Evolutionary conservation across 2,888 invertebrate species (phyloP).

Genomic region (Sminthurinus aureus): DNA sequence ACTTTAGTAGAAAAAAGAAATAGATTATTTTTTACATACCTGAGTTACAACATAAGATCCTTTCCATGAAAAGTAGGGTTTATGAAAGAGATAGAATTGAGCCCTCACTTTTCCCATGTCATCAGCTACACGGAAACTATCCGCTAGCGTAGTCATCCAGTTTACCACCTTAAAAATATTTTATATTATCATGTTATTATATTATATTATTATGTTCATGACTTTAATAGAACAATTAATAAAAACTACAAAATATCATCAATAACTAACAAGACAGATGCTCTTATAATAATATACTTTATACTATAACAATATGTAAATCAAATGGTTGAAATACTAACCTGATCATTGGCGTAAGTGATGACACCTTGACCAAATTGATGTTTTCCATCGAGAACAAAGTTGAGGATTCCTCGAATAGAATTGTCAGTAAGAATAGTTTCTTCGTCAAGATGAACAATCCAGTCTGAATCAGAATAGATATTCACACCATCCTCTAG

Average conservation of each 20-base stretch:
- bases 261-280: neutral
- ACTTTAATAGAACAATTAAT: neutral
- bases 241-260: neutral
- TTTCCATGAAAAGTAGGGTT: slow-evolving; percentile 97
- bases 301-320: no score
- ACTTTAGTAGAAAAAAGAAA: neutral
- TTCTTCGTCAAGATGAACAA: slow-evolving; percentile 97
- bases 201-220: neutral
- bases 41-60: slow-evolving; percentile 97
- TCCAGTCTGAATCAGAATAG: slow-evolving; percentile 88
- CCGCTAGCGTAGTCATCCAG: slow-evolving; percentile 95
- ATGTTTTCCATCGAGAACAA: slow-evolving; percentile 92
- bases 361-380: slow-evolving; percentile 96
- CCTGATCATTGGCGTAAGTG: slow-evolving; percentile 93
- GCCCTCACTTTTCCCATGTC: slow-evolving; percentile 96
- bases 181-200: neutral
- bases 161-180: slow-evolving; percentile 74
- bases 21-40: slow-evolving; percentile 67
- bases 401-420: slow-evolving; percentile 88
- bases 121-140: slow-evolving; percentile 94
- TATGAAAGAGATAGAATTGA: slow-evolving; percentile 92
- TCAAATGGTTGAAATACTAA: no score
- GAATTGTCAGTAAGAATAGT: slow-evolving; percentile 92
- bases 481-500: slow-evolving; percentile 88
- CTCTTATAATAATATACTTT: no score